Evolutionary conservation across 2,888 invertebrate genomes (phyloP), one percentile per base, ranked within the genome.

Genomic region (Diarsia mendica): DNA sequence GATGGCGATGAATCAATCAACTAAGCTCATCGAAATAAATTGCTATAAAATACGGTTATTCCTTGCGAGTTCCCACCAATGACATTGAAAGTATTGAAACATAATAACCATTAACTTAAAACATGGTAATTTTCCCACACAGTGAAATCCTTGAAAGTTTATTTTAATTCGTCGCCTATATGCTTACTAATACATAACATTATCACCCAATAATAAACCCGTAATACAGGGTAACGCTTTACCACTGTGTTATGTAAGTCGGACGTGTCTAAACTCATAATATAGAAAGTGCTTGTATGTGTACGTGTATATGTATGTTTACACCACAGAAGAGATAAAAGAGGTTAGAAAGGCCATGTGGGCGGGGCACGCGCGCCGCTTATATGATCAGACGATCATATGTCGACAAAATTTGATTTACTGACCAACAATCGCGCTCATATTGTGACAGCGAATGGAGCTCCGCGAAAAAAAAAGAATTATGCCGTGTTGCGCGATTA

Each of bases 181-280:
- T 66, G 68, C 63, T 74, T 64, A 68, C 33, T 66, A 60, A 68
- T 44, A 67, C 64, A 67, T 67, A 72, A 72, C 28, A 67, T 67
- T 68, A 83, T 82, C 85, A 77, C 82, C 72, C 44, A 85, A 74
- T 85, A 83, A 77, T 85, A 72, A 69, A 82, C 82, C 82, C 85
- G 74, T 83, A 82, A 83, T 66, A 77, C 63, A 70, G n/a, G 51
- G 39, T 84, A 82, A 75, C 69, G 67, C 60, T 49, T 61, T 53
- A 53, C 66, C 67, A 63, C 71, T 71, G 69, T 60, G 46, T 83
- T 74, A 82, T 72, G 67, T 77, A 77, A 77, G 63, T 51, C 44
- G 28, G 20, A 85, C 85, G 85, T 85, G 85, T 67, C 71, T 72
- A 58, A 74, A 83, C 39, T 85, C 63, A 85, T 77, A 75, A 83